Conservation (phyloP, 2,113 vertebrate species). For the Uropsilus gracilis region DNA sequence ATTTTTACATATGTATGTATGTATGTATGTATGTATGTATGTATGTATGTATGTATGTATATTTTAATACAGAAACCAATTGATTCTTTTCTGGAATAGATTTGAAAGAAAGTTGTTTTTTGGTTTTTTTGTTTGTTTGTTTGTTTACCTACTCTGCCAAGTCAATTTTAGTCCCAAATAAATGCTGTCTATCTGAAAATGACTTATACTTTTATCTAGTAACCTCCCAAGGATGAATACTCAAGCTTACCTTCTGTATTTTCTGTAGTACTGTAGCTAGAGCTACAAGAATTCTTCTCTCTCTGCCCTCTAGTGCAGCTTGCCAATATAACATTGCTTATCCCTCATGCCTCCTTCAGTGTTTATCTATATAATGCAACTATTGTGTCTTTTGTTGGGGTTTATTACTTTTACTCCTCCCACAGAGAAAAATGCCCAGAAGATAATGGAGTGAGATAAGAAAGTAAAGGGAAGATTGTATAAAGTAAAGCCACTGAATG, state of each 20-base stretch:
- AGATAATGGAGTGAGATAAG: not conserved
- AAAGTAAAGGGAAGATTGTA: not conserved
- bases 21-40: too few species aligned
- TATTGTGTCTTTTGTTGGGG: not conserved
- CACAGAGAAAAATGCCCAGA: not conserved
- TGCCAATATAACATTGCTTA: slow-evolving; percentile 74
- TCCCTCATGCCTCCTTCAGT: not conserved
- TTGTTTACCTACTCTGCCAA: not conserved
- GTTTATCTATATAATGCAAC: not conserved
- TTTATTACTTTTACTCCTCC: not conserved
- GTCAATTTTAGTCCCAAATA: slow-evolving; percentile 43
- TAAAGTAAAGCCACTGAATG: not conserved
- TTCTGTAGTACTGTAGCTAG: not conserved
- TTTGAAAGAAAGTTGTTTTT: not conserved
- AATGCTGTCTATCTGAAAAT: not conserved
- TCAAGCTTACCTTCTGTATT: slow-evolving; percentile 34
- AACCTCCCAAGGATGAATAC: not conserved
- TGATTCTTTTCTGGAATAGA: not conserved
- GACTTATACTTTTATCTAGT: slow-evolving; percentile 22
- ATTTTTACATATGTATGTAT: too few species aligned
- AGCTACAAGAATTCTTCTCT: slow-evolving; percentile 73
- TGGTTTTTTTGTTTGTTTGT: too few species aligned
- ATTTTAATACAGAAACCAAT: not conserved
- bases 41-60: not conserved
- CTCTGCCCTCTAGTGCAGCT: slow-evolving; percentile 80